Evolutionary conservation across 2,797 vertebrate genomes (phyloP).

Genomic region (Arrhamphus sclerolepis): DNA sequence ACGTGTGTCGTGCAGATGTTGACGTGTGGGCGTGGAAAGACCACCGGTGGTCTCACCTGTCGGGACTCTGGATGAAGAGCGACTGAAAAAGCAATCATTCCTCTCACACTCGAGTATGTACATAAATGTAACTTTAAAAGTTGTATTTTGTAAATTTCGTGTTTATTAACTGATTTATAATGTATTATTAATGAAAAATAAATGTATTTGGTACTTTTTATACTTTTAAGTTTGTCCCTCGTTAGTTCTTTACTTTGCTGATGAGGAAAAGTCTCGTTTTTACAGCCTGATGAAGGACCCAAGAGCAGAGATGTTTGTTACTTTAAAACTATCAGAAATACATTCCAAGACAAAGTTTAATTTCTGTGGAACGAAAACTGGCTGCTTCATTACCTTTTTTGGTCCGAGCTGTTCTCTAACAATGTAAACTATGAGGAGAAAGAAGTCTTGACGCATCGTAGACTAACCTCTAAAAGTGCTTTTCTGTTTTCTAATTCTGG

Average conservation of each 20-base stretch:
- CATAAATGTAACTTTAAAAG: slow-evolving; percentile 46
- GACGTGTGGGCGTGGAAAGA: too few relatives aligned
- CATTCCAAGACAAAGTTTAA: slow-evolving; percentile 34
- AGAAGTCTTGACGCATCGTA: slow-evolving; percentile 30
- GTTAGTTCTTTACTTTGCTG: slow-evolving; percentile 12
- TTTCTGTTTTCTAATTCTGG: slow-evolving; percentile 51
- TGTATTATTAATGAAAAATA: slow-evolving; percentile 61
- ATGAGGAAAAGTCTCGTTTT: background rate
- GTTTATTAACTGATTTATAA: slow-evolving; percentile 71
- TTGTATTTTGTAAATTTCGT: slow-evolving; percentile 63
- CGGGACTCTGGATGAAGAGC: too few relatives aligned
- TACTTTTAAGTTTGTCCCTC: slow-evolving; percentile 27
- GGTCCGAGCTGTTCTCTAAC: background rate
- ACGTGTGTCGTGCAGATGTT: slow-evolving; percentile 4
- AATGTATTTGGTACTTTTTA: slow-evolving; percentile 65
- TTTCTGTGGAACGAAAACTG: slow-evolving; percentile 5
- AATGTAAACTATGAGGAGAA: too few relatives aligned
- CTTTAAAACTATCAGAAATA: background rate
- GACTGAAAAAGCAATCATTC: slow-evolving; percentile 61
- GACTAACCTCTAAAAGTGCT: slow-evolving; percentile 50
- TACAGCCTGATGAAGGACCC: background rate
- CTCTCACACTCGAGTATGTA: slow-evolving; percentile 41
- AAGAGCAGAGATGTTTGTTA: background rate
- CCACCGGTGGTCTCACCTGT: too few relatives aligned
- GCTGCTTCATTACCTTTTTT: slow-evolving; percentile 1